Evolutionary conservation across 2,888 invertebrate species (phyloP), one percentile per base, ranked within the genome.

Genomic region (Blastobasis adustella): DNA sequence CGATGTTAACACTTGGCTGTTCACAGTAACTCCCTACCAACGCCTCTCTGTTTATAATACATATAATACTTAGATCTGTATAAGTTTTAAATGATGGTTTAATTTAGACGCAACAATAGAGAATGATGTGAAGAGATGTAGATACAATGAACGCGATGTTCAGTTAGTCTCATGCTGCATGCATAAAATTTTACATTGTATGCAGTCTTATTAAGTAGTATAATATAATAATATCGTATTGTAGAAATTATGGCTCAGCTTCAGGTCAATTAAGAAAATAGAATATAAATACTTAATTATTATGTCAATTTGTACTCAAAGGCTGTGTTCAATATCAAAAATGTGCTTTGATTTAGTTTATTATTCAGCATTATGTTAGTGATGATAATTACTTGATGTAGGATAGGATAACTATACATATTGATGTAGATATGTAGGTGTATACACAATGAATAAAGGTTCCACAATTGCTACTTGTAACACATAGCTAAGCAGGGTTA

Each of bases 171-270:
- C 49, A 49, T 54, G 52, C 49, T 23, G 23, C 23, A 23, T 23
- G 23, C 23, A 23, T 3, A 23, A 23, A 23, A 23, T 23, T 2
- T 23, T 23, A 23, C 23, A 23, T 23, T 23, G 1, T 23, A 23
- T 23, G 23, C 23, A 23, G 23, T 2, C 23, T 52, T 51, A 51
- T 46, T 46, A n/a, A n/a, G n/a, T n/a, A 50, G 40, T 37, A 49
- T 49, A n/a, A n/a, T n/a, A n/a, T n/a, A n/a, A 9, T 23, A 46
- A 7, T 38, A 23, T 42, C 42, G 6, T 23, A 49, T 49, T 46
- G 47, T 51, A 62, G 65, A 72, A 75, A 72, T 63, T 75, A 75
- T 79, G 80, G 80, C 76, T 78, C 82, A 80, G 80, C 66, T 72
- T 76, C 71, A 23, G 23, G 23, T 23, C 23, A 23, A 23, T 52